These are phyloP conservation scores for Coleophora deauratella DNA, from an alignment of 2,888 invertebrate species.

Conservation along the genomic window DNA sequence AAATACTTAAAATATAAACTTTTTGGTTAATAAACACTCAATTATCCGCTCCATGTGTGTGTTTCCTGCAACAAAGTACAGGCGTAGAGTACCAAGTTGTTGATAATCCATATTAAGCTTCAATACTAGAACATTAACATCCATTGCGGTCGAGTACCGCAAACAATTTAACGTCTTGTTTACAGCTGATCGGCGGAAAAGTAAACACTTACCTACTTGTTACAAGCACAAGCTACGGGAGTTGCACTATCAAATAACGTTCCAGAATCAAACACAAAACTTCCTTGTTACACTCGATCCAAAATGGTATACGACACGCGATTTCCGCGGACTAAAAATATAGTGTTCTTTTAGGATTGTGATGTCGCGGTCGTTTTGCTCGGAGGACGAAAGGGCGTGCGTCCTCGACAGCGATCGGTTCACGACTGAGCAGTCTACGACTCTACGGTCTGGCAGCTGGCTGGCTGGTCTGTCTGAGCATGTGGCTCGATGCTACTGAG, in stretches of 20 bases:
- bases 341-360: constrained; percentile 38
- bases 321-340: constrained; percentile 58
- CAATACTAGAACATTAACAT: not conserved
- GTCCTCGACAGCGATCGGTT: constrained; percentile 42
- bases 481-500: constrained; percentile 10
- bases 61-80: no score
- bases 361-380: constrained; percentile 36
- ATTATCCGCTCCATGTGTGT: no score
- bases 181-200: constrained; percentile 54
- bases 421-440: constrained; percentile 38
- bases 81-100: no score
- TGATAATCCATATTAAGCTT: no score
- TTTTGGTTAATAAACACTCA: no score
- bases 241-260: constrained; percentile 25
- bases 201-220: constrained; percentile 50
- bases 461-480: no score
- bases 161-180: constrained; percentile 13
- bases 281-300: constrained; percentile 30
- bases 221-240: constrained; percentile 45
- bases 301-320: constrained; percentile 34
- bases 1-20: no score
- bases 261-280: constrained; percentile 30
- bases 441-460: no score
- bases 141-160: constrained; percentile 2
- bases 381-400: constrained; percentile 48